Percentiles rank a stretch among this genome's conserved stretches.
Conservation (phyloP, 2,113 vertebrate species). For the Crocuta crocuta region DNA sequence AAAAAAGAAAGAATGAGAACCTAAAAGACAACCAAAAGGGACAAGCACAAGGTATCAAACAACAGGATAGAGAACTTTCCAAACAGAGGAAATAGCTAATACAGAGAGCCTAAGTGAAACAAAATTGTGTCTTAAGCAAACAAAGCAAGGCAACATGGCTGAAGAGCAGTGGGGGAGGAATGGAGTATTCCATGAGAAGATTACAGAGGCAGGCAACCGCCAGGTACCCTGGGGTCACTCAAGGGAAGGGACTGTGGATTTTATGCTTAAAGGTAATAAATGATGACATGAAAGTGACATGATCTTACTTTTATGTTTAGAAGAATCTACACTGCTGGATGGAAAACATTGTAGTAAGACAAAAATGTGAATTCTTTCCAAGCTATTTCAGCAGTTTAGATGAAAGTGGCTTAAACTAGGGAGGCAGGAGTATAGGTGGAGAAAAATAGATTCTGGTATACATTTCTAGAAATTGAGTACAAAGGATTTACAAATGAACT, state of each 20-base stretch:
- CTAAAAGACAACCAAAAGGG: not conserved
- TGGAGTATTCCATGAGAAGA: not conserved
- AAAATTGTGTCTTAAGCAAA: not conserved
- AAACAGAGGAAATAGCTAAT: not conserved
- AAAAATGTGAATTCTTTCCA: not conserved
- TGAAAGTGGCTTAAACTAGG: not conserved
- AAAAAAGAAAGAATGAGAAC: not conserved
- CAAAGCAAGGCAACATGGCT: not conserved
- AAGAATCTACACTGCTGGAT: not conserved
- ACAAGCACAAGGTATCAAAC: not conserved
- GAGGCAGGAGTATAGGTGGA: not conserved
- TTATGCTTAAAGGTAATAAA: not conserved
- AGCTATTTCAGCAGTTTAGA: not conserved
- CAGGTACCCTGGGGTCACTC: not conserved
- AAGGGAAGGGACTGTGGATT: not conserved
- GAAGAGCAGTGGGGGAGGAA: not conserved
- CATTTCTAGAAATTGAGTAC: not conserved
- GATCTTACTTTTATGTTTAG: not conserved
- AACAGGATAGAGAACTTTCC: not conserved
- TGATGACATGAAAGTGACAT: not conserved
- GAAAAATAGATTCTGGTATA: not conserved
- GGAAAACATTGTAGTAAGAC: not conserved
- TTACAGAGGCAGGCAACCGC: not conserved
- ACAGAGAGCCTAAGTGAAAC: not conserved
- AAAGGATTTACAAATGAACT: constrained; percentile 10